These are phyloP conservation scores for Drosophila chauvacae DNA, from an alignment of 1,140 invertebrate genomes.

Conservation along the genomic window DNA sequence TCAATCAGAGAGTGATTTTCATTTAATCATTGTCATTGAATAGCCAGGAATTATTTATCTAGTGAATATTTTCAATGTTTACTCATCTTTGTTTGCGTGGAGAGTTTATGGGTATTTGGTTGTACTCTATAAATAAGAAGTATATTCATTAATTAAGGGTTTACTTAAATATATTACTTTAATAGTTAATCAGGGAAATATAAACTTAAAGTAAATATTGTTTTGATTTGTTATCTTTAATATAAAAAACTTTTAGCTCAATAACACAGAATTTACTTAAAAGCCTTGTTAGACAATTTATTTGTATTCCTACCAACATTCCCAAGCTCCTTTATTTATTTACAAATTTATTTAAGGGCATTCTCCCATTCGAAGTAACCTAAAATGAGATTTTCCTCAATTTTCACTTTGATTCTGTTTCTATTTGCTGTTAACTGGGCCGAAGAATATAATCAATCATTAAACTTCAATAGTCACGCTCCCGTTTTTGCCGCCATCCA, in stretches of 20 bases:
- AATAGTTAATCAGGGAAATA: neutral
- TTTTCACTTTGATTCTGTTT: slow-evolving; percentile 5
- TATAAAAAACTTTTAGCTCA: neutral
- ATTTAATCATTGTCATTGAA: slow-evolving; percentile 3
- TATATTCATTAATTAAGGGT: neutral
- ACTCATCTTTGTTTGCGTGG: slow-evolving; percentile 4
- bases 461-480: slow-evolving; percentile 60
- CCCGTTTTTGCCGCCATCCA: neutral
- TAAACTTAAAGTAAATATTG: neutral
- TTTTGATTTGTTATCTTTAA: neutral
- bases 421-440: slow-evolving; percentile 41
- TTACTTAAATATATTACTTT: neutral
- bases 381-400: neutral
- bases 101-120: neutral
- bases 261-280: neutral
- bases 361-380: neutral
- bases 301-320: neutral
- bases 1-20: slow-evolving; percentile 4
- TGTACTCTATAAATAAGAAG: neutral
- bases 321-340: neutral
- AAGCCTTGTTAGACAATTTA: neutral
- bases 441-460: slow-evolving; percentile 67
- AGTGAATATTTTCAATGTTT: slow-evolving; percentile 2
- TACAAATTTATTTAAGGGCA: neutral
- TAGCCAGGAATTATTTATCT: slow-evolving; percentile 11